Percentiles rank a stretch among this genome's conserved stretches.
These are phyloP conservation scores for Holocentrus rufus DNA, from an alignment of 2,797 vertebrate genomes.

Conservation along the genomic window DNA sequence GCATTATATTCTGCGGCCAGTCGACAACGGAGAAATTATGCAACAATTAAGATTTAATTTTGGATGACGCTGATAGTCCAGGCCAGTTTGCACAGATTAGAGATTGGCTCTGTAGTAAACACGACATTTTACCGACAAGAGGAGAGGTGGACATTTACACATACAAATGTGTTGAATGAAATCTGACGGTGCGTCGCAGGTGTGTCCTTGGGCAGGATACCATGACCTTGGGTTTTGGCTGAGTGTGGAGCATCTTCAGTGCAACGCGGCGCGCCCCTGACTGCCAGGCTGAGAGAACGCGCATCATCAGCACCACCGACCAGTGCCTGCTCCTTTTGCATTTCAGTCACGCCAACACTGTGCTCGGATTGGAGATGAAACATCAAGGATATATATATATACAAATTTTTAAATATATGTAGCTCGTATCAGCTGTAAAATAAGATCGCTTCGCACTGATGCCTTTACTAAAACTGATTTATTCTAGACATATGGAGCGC, in stretches of 20 bases:
- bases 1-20: neutral
- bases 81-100: neutral
- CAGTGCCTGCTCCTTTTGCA: conserved; percentile 42
- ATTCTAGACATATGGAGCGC: conserved; percentile 7
- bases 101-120: neutral
- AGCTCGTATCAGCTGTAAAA: conserved; percentile 6
- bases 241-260: conserved; percentile 61
- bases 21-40: neutral
- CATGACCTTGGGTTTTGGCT: conserved; percentile 86
- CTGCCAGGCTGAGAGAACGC: conserved; percentile 63
- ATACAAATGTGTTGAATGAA: neutral
- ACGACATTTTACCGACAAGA: neutral
- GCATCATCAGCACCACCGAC: conserved; percentile 46
- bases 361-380: conserved; percentile 65
- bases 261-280: conserved; percentile 56
- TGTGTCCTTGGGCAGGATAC: conserved; percentile 80
- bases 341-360: conserved; percentile 72
- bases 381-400: conserved; percentile 30
- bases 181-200: conserved; percentile 11
- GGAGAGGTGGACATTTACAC: neutral
- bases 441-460: neutral
- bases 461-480: conserved; percentile 3
- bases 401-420: neutral
- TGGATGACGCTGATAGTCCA: neutral
- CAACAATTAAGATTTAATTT: too few species aligned